Evolutionary conservation across 1,140 invertebrate genomes (phyloP).

Genomic region (Scylla paramamosain): DNA sequence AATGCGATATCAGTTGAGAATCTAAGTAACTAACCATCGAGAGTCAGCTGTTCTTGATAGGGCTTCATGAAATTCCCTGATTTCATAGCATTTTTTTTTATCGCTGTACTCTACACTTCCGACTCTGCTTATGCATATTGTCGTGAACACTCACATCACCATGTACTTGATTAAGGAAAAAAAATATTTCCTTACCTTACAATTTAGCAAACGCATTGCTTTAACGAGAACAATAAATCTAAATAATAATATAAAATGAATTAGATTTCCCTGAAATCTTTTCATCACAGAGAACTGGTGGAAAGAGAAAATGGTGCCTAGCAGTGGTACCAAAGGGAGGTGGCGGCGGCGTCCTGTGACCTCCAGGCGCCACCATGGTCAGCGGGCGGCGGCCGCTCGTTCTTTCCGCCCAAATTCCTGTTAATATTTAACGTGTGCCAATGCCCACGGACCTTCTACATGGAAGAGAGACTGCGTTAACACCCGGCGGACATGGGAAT

Average conservation of each 20-base stretch:
- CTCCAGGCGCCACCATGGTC: conserved; percentile 49
- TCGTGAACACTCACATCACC: background rate
- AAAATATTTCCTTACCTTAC: background rate
- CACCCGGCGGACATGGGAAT: background rate
- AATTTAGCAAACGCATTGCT: background rate
- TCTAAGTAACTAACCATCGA: no score
- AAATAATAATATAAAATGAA: no score
- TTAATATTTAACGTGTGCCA: conserved; percentile 44
- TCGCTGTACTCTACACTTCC: background rate
- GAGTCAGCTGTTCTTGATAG: no score
- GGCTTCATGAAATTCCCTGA: background rate
- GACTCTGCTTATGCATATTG: background rate
- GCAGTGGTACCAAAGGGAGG: conserved; percentile 32
- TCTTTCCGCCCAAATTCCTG: conserved; percentile 17
- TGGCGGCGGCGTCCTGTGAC: conserved; percentile 50
- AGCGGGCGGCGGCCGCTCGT: conserved; percentile 44
- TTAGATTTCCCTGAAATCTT: background rate
- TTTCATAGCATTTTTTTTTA: background rate
- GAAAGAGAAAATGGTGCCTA: conserved; percentile 3
- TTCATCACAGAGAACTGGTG: background rate
- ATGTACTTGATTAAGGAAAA: background rate
- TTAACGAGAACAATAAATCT: no score
- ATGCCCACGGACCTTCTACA: background rate
- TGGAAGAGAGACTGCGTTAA: conserved; percentile 4
- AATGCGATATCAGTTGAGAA: no score